A percentile compares a stretch with the other conserved stretches of the same genome.
Evolutionary conservation across 2,797 vertebrate species (phyloP).

Genomic region (Schizopygopsis pylzovi): DNA sequence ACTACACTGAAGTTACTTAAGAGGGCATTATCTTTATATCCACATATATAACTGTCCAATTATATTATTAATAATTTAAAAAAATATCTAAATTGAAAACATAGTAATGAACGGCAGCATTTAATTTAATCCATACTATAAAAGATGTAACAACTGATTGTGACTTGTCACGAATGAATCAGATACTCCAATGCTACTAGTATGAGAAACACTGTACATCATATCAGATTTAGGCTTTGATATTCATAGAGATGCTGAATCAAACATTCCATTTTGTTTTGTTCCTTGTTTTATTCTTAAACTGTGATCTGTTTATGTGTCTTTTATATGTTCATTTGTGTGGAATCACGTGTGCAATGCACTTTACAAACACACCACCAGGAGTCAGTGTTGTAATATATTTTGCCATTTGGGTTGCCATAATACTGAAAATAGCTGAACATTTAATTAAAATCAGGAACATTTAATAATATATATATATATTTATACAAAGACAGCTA

Average conservation of each 20-base stretch:
- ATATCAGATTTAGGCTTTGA: not conserved
- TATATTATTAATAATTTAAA: not conserved
- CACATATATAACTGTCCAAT: not conserved
- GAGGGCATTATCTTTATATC: not conserved
- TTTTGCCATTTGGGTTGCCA: slow-evolving; percentile 54
- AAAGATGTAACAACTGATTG: not conserved
- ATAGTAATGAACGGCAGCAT: not conserved
- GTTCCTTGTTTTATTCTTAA: not conserved
- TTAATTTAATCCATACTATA: not conserved
- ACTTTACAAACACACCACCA: slow-evolving; percentile 68
- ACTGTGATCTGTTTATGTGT: not conserved
- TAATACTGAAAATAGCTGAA: not conserved
- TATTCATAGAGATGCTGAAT: not conserved
- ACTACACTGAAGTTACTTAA: not conserved
- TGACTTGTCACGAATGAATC: not conserved
- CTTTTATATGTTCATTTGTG: not conserved
- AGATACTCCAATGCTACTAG: not conserved
- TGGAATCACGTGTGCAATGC: slow-evolving; percentile 5
- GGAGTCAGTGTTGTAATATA: slow-evolving; percentile 75
- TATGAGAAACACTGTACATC: not conserved
- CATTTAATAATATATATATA: too few species aligned
- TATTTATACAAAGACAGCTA: not conserved
- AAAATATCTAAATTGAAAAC: not conserved
- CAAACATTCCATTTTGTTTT: not conserved
- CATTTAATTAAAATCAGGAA: not conserved